Conservation (phyloP, 2,797 vertebrate genomes). For the Varecia variegata region DNA sequence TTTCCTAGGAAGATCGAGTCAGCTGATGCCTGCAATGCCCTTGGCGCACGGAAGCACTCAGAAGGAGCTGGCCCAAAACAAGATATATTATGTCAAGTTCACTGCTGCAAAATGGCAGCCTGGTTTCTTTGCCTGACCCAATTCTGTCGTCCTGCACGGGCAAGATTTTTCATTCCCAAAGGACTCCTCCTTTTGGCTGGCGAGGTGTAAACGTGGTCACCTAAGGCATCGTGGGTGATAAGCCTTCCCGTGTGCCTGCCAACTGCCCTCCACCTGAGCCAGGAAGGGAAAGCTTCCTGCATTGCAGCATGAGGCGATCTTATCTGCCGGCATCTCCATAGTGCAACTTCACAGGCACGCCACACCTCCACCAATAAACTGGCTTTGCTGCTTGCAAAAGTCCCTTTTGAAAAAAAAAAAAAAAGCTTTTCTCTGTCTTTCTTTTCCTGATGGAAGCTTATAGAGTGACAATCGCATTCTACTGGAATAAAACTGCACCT, state of each 20-base stretch:
- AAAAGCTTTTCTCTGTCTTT: neutral
- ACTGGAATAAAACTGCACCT: constrained; percentile 76
- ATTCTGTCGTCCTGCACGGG: neutral
- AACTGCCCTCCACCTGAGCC: neutral
- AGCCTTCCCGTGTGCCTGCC: neutral
- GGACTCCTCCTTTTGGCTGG: constrained; percentile 39
- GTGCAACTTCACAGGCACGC: rapidly evolving
- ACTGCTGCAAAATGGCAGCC: neutral
- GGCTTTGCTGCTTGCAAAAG: neutral
- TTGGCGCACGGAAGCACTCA: rapidly evolving
- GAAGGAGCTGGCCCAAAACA: neutral
- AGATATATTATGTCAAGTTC: rapidly evolving
- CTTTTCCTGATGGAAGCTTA: constrained; percentile 68
- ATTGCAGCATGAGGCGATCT: neutral
- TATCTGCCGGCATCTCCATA: neutral
- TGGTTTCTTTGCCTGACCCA: neutral
- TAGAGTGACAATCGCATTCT: constrained; percentile 67
- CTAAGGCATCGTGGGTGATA: neutral
- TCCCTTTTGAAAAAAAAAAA: neutral
- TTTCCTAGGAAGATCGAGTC: neutral
- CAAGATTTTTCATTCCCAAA: neutral
- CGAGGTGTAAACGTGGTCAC: neutral
- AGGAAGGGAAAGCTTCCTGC: neutral
- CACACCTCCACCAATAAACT: neutral
- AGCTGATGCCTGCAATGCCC: rapidly evolving